These are phyloP conservation scores for Probosciger aterrimus DNA, from an alignment of 2,113 vertebrate genomes.

Conservation along the genomic window DNA sequence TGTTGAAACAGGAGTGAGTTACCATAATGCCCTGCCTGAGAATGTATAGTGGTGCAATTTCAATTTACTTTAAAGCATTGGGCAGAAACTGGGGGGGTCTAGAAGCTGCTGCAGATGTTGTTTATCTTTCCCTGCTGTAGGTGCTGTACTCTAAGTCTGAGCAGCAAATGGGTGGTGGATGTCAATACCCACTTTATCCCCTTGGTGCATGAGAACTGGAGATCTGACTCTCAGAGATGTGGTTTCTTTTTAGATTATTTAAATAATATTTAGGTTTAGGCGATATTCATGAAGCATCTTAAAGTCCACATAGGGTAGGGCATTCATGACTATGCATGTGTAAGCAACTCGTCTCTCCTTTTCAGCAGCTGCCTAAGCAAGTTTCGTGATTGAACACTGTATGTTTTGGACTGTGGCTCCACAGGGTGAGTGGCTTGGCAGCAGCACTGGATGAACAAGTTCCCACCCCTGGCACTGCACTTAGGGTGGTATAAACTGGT, in stretches of 20 bases:
- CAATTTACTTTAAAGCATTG: background rate
- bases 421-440: background rate
- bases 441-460: background rate
- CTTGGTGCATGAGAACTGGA: background rate
- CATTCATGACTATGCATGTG: background rate
- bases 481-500: background rate
- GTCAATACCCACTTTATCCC: background rate
- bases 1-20: background rate
- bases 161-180: background rate
- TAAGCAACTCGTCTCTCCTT: slow-evolving; percentile 29
- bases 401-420: slow-evolving; percentile 7
- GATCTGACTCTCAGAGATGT: background rate
- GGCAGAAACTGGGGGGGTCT: background rate
- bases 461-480: background rate
- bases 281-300: slow-evolving; percentile 17
- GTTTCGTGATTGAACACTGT: background rate
- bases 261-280: slow-evolving; percentile 24
- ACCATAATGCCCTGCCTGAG: background rate
- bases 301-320: background rate
- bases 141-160: accelerated
- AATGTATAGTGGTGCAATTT: accelerated
- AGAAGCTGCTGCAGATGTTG: background rate
- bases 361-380: slow-evolving; percentile 59
- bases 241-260: background rate
- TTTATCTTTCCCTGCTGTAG: background rate